Evolutionary conservation across 2,888 invertebrate species (phyloP).

Genomic region (Stenodema calcarata): DNA sequence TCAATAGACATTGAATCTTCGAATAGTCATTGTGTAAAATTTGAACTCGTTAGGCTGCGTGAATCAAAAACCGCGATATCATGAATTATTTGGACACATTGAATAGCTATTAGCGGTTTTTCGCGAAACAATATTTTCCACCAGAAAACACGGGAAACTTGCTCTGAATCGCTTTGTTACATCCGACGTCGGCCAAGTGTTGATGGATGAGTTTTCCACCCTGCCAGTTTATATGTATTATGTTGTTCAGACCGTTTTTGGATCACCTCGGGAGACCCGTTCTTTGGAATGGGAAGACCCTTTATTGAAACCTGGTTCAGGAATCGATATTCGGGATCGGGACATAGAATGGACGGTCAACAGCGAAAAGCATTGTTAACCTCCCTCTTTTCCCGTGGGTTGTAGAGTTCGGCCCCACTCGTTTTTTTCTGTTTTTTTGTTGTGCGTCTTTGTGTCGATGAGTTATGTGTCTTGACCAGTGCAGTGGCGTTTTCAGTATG

Average conservation of each 20-base stretch:
- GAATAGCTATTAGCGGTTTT: background rate
- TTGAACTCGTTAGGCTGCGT: too few relatives aligned
- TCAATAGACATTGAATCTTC: too few relatives aligned
- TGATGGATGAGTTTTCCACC: background rate
- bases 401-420: background rate
- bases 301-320: background rate
- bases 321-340: slow-evolving; percentile 19
- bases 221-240: background rate
- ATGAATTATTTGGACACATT: too few relatives aligned
- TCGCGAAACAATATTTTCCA: background rate
- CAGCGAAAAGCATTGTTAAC: slow-evolving; percentile 1
- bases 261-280: background rate
- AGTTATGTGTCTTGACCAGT: background rate
- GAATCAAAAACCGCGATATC: too few relatives aligned
- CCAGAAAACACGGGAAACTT: background rate
- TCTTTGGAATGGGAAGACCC: background rate
- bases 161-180: background rate
- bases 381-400: background rate
- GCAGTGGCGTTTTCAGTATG: background rate
- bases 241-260: background rate
- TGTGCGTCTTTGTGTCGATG: background rate
- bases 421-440: too few relatives aligned
- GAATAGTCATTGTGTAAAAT: too few relatives aligned
- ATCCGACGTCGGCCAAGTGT: background rate
- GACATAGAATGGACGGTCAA: slow-evolving; percentile 18